phyloP scores from a whole-genome alignment of 1,140 invertebrate genomes.

The Leucophenga varia region DNA sequence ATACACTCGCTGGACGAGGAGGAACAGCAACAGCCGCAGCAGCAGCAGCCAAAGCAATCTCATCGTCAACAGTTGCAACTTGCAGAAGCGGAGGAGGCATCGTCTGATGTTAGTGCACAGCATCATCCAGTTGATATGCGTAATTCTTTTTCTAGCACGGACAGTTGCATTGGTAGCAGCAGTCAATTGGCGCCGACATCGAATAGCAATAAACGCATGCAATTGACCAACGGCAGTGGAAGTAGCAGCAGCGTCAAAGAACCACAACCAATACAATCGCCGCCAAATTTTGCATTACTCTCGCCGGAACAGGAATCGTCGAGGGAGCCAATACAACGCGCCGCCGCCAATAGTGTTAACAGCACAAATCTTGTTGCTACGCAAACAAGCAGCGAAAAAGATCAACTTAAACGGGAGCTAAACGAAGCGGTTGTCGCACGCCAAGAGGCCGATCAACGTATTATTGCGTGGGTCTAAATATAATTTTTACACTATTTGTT shows the following conservation, averaged over 20 bases:
- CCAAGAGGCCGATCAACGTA: slow-evolving; percentile 59
- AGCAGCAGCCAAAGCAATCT: neutral
- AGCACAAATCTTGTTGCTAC: slow-evolving; percentile 32
- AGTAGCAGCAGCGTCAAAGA: slow-evolving; percentile 1
- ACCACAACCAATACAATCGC: slow-evolving; percentile 20
- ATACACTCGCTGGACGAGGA: slow-evolving; percentile 41
- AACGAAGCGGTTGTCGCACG: slow-evolving; percentile 59
- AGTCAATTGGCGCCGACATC: neutral
- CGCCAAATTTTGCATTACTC: slow-evolving; percentile 38
- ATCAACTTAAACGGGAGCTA: slow-evolving; percentile 57
- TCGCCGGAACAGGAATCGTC: slow-evolving; percentile 19
- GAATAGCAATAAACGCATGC: too few species aligned
- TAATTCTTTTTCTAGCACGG: slow-evolving; percentile 40
- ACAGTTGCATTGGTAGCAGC: slow-evolving; percentile 30
- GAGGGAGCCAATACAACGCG: neutral
- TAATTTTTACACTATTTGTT: neutral
- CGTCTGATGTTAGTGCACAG: slow-evolving; percentile 8
- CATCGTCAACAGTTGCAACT: slow-evolving; percentile 11
- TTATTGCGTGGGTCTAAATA: slow-evolving; percentile 60
- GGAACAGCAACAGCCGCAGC: slow-evolving; percentile 28
- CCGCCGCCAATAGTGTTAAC: slow-evolving; percentile 36
- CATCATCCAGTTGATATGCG: slow-evolving; percentile 21
- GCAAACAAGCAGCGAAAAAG: slow-evolving; percentile 43
- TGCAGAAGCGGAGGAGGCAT: slow-evolving; percentile 17
- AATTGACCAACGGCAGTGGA: neutral